Base-by-base conservation (phyloP, 2,797 vertebrate species). In the Sebastolobus altivelis region DNA sequence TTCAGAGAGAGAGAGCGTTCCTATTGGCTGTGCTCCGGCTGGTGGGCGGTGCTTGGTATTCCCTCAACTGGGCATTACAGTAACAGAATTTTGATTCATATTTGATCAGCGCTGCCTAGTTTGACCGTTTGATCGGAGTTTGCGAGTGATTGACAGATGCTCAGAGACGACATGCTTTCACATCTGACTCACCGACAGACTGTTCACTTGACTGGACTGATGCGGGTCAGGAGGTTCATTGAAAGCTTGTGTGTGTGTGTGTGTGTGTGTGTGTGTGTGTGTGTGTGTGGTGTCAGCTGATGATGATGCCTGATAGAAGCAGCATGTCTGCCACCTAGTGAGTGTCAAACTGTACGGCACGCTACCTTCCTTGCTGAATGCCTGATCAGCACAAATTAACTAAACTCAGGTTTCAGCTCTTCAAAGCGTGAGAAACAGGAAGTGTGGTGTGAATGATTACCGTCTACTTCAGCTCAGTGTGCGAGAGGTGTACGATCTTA, bases 261-360 rank as follows among this genome's bases (percentile, higher is more conserved):
- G 18, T n/a, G 46, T 35, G 27, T 40, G n/a, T 73, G 22, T 29
- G 46, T 31, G 14, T 22, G 33, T 25, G 46, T 27, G 10, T 22
- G 29, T 31, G 31, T 49, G 66, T 59, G 16, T 13, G 13, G 0
- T 62, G 33, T 78, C 55, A 72, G 56, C n/a, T 55, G 52, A 70
- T 66, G 52, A 66, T 31, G 37, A 65, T 11, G 8, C 16, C 58
- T 63, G 73, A 31, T n/a, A 60, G 33, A 20, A 4, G 46, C 35
- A 43, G 16, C 52, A 16, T 27, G 31, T 49, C 58, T 70, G 59
- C 67, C 81, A 73, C 33, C 80, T 58, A 58, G 29, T 75, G 77
- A 29, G 11, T 35, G 22, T 66, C 13, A 68, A 29, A 35, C 61
- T 65, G 56, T 5, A 59, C 8, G 14, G 13, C 58, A 65, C 49